phyloP scores from a whole-genome alignment of 2,888 invertebrate species.

The Cartodere bifasciata region DNA sequence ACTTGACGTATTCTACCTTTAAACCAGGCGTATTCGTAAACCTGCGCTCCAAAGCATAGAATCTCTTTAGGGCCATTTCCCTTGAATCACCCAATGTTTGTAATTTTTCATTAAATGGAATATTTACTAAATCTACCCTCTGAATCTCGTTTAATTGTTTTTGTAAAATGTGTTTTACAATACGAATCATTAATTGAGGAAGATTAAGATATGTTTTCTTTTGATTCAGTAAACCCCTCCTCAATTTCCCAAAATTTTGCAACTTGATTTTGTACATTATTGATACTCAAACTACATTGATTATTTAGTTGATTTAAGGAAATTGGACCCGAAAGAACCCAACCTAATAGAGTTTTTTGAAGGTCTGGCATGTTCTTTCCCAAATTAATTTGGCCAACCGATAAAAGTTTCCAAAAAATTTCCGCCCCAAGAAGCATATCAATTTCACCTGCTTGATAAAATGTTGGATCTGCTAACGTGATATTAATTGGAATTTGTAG shows the following conservation, averaged over 20 bases:
- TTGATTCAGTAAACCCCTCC: background rate
- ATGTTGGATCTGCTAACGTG: constrained; percentile 9
- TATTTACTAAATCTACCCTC: constrained; percentile 4
- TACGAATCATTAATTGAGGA: constrained; percentile 1
- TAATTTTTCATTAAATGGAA: constrained; percentile 1
- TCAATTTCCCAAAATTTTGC: constrained; percentile 6
- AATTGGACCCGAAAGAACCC: constrained; percentile 1
- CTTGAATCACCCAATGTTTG: constrained; percentile 3
- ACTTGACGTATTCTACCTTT: constrained; percentile 6
- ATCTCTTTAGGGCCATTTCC: constrained; percentile 3
- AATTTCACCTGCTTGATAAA: constrained; percentile 6
- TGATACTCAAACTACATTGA: constrained; percentile 2
- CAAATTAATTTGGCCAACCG: constrained; percentile 3
- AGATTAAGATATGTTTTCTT: too few relatives aligned
- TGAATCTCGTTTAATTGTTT: constrained; percentile 1
- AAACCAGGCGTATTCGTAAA: constrained; percentile 2
- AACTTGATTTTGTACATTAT: background rate
- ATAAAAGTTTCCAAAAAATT: constrained; percentile 10
- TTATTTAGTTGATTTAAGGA: background rate
- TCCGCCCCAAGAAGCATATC: constrained; percentile 10
- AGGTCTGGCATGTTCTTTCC: background rate
- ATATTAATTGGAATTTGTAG: constrained; percentile 7
- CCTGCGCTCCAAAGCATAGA: constrained; percentile 5
- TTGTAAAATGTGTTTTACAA: constrained; percentile 3
- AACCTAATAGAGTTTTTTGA: constrained; percentile 1